Evolutionary conservation across 2,888 invertebrate genomes (phyloP), one percentile per base, ranked within the genome.

Genomic region (Euclidia mi): DNA sequence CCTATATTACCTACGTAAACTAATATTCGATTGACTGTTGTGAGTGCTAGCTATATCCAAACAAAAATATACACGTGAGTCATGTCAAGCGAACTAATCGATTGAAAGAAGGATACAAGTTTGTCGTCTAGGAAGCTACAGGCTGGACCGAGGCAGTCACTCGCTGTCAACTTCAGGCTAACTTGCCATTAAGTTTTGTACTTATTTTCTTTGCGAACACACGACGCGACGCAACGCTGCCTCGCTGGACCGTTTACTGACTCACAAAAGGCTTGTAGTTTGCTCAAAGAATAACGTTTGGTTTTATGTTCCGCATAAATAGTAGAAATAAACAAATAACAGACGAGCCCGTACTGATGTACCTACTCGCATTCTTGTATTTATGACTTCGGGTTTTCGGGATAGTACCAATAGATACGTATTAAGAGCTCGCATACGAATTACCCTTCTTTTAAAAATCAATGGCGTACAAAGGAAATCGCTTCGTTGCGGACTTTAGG

Each of bases 161-260:
- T 83, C 75, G 72, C 84, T 91, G 92, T 92, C 91, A 90, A 86
- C 79, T 88, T 79, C 90, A 91, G 90, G 80, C 81, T 78, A 85
- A 88, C 81, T 86, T 84, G 71, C 73, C 68, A 70, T 81, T 83
- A 74, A 78, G 71, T 82, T 85, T 80, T 79, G 71, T 81, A 78
- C 82, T 86, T 84, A 74, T 74, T 79, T n/a, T n/a, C n/a, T 79
- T 78, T 72, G 71, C 56, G 61, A 65, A 60, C 57, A 61, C 49
- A 55, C 74, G 71, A 69, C 70, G 58, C 71, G 64, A 74, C 73
- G 65, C 59, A 48, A 58, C 51, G 37, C 15, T 18, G 42, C 47
- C 58, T 65, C 57, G 59, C 55, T 67, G 68, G 59, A 55, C 44
- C 48, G 57, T 63, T 70, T 53, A 60, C 43, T 52, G 43, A 55